Evolutionary conservation across 53 echinoderm and acorn worm genomes (phyloP).

Genomic region (Henricia sp.): DNA sequence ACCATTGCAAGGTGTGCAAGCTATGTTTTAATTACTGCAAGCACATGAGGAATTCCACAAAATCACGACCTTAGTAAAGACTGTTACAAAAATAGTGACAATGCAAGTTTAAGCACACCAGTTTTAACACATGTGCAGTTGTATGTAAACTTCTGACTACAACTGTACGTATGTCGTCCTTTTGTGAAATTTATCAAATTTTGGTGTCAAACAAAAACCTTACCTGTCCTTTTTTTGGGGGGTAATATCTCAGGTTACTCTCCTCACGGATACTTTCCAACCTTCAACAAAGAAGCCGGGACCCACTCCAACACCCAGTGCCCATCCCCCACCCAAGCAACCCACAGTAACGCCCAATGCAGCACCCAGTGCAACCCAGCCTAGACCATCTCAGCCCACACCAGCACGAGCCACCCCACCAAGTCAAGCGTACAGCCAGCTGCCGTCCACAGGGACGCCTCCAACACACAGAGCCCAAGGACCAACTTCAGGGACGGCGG

Average conservation of each 20-base stretch:
- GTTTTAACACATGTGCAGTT: not conserved
- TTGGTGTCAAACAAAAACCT: not conserved
- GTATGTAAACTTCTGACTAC: not conserved
- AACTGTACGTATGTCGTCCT: not conserved
- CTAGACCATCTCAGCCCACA: constrained; percentile 3
- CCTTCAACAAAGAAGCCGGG: constrained; percentile 28
- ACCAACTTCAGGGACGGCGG: constrained; percentile 25
- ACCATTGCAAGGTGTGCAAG: too few relatives aligned
- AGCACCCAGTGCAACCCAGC: constrained; percentile 35
- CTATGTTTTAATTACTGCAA: too few relatives aligned
- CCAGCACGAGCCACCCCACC: constrained; percentile 27
- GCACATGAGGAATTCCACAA: too few relatives aligned
- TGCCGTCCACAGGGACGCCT: constrained; percentile 20
- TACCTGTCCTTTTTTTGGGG: not conserved
- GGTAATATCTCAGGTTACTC: constrained; percentile 78
- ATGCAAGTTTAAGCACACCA: too few relatives aligned
- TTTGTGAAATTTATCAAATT: not conserved
- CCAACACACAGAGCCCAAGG: constrained; percentile 41
- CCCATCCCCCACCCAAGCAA: constrained; percentile 28
- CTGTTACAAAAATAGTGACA: too few relatives aligned
- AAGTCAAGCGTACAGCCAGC: constrained; percentile 28
- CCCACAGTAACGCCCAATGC: constrained; percentile 36
- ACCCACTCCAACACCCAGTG: not conserved
- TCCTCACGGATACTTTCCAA: constrained; percentile 69
- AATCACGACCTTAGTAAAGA: too few relatives aligned